A percentile compares a stretch with the other conserved stretches of the same genome.
These are phyloP conservation scores for Drosophila percnosoma DNA, from an alignment of 2,888 invertebrate species.

Conservation along the genomic window DNA sequence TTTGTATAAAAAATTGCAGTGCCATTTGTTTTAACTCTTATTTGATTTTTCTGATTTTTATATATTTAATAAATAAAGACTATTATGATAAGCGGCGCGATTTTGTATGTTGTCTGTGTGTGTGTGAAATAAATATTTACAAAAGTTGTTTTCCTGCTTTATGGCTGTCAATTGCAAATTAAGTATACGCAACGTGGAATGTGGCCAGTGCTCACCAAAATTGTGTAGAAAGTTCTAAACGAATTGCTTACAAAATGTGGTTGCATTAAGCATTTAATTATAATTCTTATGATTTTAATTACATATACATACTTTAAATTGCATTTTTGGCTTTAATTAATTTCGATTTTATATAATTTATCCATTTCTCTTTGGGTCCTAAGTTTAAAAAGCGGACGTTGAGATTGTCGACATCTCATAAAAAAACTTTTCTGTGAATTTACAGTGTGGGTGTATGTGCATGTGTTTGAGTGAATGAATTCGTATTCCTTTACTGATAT, in stretches of 20 bases:
- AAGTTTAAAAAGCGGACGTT: slow-evolving; percentile 74
- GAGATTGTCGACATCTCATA: slow-evolving; percentile 61
- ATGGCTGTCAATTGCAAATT: slow-evolving; percentile 33
- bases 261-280: slow-evolving; percentile 40
- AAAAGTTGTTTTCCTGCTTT: slow-evolving; percentile 56
- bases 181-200: slow-evolving; percentile 53
- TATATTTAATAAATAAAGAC: slow-evolving; percentile 32
- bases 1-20: slow-evolving; percentile 65
- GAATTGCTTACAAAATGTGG: slow-evolving; percentile 61
- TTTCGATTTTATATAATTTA: slow-evolving; percentile 25
- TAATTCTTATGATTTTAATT: slow-evolving; percentile 30
- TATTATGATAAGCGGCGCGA: slow-evolving; percentile 34
- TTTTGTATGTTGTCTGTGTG: slow-evolving; percentile 8
- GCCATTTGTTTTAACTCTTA: slow-evolving; percentile 46
- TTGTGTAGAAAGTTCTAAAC: slow-evolving; percentile 45
- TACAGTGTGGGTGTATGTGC: slow-evolving; percentile 54
- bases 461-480: slow-evolving; percentile 42
- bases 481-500: slow-evolving; percentile 81
- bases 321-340: slow-evolving; percentile 45
- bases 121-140: slow-evolving; percentile 72
- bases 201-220: slow-evolving; percentile 45
- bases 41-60: slow-evolving; percentile 16
- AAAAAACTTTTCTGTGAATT: slow-evolving; percentile 64
- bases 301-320: slow-evolving; percentile 37
- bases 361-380: slow-evolving; percentile 33